Percentiles rank a stretch among this genome's conserved stretches.
Evolutionary conservation across 1,140 invertebrate species (phyloP).

Genomic region (Coptotermes formosanus): DNA sequence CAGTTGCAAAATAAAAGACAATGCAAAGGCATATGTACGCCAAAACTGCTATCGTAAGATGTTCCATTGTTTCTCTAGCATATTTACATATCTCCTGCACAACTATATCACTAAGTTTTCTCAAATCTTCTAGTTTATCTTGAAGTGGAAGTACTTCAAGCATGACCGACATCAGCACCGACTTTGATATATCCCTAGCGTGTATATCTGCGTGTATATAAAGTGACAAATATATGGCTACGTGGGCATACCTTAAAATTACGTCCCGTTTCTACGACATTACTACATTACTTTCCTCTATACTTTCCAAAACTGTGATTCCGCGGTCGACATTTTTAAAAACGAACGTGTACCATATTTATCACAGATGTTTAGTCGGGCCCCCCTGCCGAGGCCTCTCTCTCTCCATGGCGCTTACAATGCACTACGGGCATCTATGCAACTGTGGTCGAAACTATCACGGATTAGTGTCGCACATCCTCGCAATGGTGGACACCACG

Average conservation of each 20-base stretch:
- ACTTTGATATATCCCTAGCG: not conserved
- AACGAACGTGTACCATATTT: not conserved
- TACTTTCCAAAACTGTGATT: too few relatives aligned
- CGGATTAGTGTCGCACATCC: too few relatives aligned
- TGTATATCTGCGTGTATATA: not conserved
- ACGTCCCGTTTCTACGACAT: not conserved
- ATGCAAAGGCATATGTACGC: slow-evolving; percentile 26
- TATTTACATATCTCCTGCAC: slow-evolving; percentile 31
- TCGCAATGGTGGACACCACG: too few relatives aligned
- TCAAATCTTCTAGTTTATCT: slow-evolving; percentile 18
- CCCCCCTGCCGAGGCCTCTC: too few relatives aligned
- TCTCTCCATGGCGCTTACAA: too few relatives aligned
- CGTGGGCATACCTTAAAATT: not conserved
- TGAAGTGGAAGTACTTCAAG: slow-evolving; percentile 23
- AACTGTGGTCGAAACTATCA: too few relatives aligned
- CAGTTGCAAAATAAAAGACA: slow-evolving; percentile 26
- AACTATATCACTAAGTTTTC: slow-evolving; percentile 20
- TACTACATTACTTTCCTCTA: not conserved
- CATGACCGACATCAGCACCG: slow-evolving; percentile 11
- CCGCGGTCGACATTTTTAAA: not conserved
- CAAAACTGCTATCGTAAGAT: slow-evolving; percentile 19
- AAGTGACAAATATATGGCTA: not conserved
- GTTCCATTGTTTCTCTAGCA: slow-evolving; percentile 27
- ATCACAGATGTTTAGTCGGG: not conserved
- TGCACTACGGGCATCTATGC: too few relatives aligned